phyloP scores from a whole-genome alignment of 2,113 vertebrate species.

The Xiphias gladius region DNA sequence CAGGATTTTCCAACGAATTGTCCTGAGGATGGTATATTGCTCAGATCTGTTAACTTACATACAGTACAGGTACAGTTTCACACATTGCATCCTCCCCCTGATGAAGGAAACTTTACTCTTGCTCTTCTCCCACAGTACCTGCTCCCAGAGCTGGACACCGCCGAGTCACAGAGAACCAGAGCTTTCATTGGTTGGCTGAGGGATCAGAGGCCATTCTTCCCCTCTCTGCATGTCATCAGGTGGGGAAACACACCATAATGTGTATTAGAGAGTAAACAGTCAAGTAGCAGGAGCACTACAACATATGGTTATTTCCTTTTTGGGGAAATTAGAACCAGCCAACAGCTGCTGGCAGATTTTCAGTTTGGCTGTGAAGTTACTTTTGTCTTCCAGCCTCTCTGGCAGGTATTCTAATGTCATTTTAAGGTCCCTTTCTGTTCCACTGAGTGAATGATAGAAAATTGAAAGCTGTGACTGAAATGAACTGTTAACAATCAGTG shows the following conservation, averaged over 20 bases:
- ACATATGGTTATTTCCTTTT: neutral
- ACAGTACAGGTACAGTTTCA: neutral
- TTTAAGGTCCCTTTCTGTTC: neutral
- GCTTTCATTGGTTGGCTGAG: slow-evolving; percentile 93
- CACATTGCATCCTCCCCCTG: accelerated
- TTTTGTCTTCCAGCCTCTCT: neutral
- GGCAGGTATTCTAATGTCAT: neutral
- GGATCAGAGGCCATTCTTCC: slow-evolving; percentile 94
- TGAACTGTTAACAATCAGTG: neutral
- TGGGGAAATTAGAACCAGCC: neutral
- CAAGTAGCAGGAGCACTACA: neutral
- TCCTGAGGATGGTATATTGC: neutral
- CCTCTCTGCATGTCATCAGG: slow-evolving; percentile 93
- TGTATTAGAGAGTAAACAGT: neutral
- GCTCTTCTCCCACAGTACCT: slow-evolving; percentile 80
- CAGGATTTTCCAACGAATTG: too few species aligned
- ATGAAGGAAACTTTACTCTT: neutral
- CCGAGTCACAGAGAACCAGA: slow-evolving; percentile 90
- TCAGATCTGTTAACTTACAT: neutral
- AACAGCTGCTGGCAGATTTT: neutral
- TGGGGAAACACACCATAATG: slow-evolving; percentile 74
- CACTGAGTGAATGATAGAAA: neutral
- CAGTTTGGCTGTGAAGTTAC: neutral
- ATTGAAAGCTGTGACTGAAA: neutral
- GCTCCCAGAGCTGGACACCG: slow-evolving; percentile 94